Evolutionary conservation across 2,888 invertebrate species (phyloP), one percentile per base, ranked within the genome.

Genomic region (Drosophila cracens): DNA sequence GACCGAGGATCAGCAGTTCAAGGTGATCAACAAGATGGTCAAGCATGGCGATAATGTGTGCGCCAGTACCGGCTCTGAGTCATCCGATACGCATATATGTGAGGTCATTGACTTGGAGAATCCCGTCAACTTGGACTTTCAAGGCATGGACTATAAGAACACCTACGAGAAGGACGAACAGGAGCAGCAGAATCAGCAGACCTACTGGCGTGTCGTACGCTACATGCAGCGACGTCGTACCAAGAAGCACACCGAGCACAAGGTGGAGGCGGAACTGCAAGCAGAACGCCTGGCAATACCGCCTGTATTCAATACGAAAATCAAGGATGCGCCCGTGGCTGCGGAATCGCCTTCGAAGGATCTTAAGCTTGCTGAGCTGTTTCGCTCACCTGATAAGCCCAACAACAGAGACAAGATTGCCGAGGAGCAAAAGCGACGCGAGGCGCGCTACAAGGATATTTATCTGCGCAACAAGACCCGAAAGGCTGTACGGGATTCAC

Each of bases 131-230:
- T 56, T 93, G 49, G 93, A 93, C 58, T 92, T 92, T 38, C 93
- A 93, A 67, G 93, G 93, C 58, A 74, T 92, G 76, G 93, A 93
- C 70, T 92, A 92, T 43, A 90, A 88, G 74, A 90, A 88, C 49
- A 92, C 92, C 0, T 93, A 91, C 59, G 79, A 85, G 38, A 79
- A 76, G 38, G 93, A 93, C 64, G 93, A 93, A 51, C 91, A 92
- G 62, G 88, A 91, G 51, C 71, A 83, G 6, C 90, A 92, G 65
- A 92, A 93, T 70, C 83, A 90, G 27, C 76, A 82, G 36, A 89
- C 91, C 49, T 93, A 92, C 61, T 84, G 91, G 53, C 83, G 85
- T n/a, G 79, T 92, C 2, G 70, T 82, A 4, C 91, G 93, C 0
- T 90, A 85, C 27, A 90, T 92, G 87, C 85, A 91, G 5, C 83